phyloP scores from a whole-genome alignment of 2,797 vertebrate genomes.

The Hemitrygon akajei region DNA sequence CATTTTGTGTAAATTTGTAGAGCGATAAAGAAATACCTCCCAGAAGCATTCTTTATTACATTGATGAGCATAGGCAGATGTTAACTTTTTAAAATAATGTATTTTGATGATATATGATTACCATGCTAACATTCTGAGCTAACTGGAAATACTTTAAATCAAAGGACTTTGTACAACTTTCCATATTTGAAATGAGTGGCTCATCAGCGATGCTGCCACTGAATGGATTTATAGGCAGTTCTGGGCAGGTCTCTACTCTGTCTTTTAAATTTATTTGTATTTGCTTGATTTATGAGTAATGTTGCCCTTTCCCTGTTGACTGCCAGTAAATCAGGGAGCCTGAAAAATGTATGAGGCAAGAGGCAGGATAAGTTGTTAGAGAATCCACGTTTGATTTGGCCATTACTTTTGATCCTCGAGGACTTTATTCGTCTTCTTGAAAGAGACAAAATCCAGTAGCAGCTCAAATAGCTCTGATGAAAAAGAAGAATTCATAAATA shows the following conservation, averaged over 20 bases:
- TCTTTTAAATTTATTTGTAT: constrained; percentile 2
- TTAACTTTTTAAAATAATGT: not conserved
- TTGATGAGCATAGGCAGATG: not conserved
- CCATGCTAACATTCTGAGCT: not conserved
- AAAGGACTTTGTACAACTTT: not conserved
- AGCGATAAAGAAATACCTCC: not conserved
- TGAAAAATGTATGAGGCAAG: not conserved
- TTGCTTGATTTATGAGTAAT: not conserved
- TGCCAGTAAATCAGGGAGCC: not conserved
- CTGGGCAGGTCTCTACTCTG: constrained; percentile 1
- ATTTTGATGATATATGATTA: not conserved
- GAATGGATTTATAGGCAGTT: constrained; percentile 44
- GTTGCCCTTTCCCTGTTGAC: not conserved
- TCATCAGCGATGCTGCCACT: constrained; percentile 46
- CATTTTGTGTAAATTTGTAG: not conserved
- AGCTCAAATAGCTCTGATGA: not conserved
- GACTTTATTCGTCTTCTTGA: not conserved
- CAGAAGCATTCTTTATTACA: not conserved
- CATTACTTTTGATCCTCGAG: not conserved
- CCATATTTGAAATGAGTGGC: constrained; percentile 40
- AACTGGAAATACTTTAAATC: not conserved
- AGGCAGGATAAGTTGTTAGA: not conserved
- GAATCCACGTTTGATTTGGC: constrained; percentile 3
- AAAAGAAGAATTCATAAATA: not conserved
- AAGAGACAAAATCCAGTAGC: not conserved